Evolutionary conservation across 2,888 invertebrate genomes (phyloP), one percentile per base, ranked within the genome.

Genomic region (Lithosia quadra): DNA sequence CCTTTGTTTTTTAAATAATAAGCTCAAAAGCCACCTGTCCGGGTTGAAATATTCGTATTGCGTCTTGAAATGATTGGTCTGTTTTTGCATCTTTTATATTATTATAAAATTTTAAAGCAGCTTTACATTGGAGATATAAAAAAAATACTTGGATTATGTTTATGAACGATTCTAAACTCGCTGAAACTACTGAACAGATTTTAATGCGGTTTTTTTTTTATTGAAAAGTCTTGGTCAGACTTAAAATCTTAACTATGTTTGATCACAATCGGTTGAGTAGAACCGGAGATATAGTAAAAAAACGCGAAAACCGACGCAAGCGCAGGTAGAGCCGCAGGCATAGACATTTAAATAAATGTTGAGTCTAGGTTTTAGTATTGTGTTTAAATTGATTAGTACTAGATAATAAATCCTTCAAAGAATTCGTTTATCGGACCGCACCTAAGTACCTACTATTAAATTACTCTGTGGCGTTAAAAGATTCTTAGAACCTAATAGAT

Each of bases 1-100:
- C 76, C 78, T 80, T 81, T 81, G 79, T 86, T 85, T 86, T 86
- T 86, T 81, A 83, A 78, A 82, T 83, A 87, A 87, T 85, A 86
- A 86, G 84, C 83, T 86, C 83, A 72, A 74, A 79, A 71, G 56
- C 65, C 77, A 71, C 55, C 72, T 69, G 72, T 67, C 69, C 71
- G 67, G 63, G 69, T 77, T 81, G 71, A 77, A 77, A 60, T 71
- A 71, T 64, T 64, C 59, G 60, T 63, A 55, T 64, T 56, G 63
- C n/a, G 49, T 58, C 61, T 67, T 34, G 24, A 60, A 36, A 33
- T 49, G 36, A 59, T 68, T 68, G 59, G 67, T 9, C 53, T 53
- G 58, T 61, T 63, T 63, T 63, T 63, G 58, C 36, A 49, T 36
- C n/a, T n/a, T n/a, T n/a, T n/a, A n/a, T n/a, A n/a, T n/a, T n/a